Evolutionary conservation across 2,113 vertebrate genomes (phyloP).

Genomic region (Macquaria australasica): DNA sequence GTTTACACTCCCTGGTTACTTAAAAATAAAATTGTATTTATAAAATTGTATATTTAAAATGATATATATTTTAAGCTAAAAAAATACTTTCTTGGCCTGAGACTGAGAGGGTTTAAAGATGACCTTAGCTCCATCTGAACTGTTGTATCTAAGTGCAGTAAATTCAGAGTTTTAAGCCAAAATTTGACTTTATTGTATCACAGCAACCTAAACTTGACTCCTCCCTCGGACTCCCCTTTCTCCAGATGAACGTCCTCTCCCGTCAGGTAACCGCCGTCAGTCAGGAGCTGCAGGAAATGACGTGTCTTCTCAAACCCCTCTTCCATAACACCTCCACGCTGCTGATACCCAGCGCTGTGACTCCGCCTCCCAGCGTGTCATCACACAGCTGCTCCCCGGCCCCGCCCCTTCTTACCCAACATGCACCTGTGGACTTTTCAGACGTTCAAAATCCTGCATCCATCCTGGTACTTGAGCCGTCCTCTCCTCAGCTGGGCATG

Average conservation of each 20-base stretch:
- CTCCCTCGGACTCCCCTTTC: neutral
- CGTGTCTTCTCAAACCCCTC: slow-evolving; percentile 83
- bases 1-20: too few species aligned
- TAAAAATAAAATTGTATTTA: too few species aligned
- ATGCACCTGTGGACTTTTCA: slow-evolving; percentile 14
- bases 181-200: too few species aligned
- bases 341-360: slow-evolving; percentile 61
- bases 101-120: neutral
- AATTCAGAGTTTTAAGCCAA: too few species aligned
- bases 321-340: slow-evolving; percentile 73
- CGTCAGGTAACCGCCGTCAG: slow-evolving; percentile 85
- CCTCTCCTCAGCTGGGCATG: slow-evolving; percentile 13
- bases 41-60: too few species aligned
- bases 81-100: too few species aligned
- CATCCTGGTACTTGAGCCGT: neutral
- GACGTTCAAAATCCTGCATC: slow-evolving; percentile 28
- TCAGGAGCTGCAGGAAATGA: slow-evolving; percentile 87
- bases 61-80: too few species aligned
- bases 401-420: slow-evolving; percentile 42
- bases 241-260: slow-evolving; percentile 85
- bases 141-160: too few species aligned
- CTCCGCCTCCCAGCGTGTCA: slow-evolving; percentile 72
- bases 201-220: neutral
- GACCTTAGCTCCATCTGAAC: neutral
- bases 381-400: slow-evolving; percentile 66